phyloP scores from a whole-genome alignment of 2,797 vertebrate genomes.

The Girardinus metallicus region DNA sequence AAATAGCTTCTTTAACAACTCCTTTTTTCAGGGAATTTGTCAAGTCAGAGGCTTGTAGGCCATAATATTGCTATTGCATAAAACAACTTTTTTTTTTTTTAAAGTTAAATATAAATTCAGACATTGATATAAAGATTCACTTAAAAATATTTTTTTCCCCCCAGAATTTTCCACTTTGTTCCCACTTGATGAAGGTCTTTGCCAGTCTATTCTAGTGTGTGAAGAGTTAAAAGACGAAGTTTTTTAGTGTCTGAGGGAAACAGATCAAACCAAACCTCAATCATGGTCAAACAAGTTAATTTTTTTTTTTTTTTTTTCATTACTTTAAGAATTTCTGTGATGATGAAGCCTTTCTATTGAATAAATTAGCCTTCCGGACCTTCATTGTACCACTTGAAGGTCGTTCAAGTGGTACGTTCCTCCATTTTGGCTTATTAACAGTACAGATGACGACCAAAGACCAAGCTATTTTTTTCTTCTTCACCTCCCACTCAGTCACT shows the following conservation, averaged over 20 bases:
- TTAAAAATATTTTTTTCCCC: too few relatives aligned
- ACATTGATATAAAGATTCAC: too few relatives aligned
- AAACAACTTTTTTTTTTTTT: too few relatives aligned
- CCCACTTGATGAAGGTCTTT: neutral
- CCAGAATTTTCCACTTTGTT: neutral
- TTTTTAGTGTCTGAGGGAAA: neutral
- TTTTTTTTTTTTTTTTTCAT: slow-evolving; percentile 24
- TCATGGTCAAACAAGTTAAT: neutral
- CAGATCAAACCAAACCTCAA: neutral
- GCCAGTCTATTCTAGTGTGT: neutral
- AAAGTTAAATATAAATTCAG: too few relatives aligned
- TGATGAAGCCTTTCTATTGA: slow-evolving; percentile 57
- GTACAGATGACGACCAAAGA: slow-evolving; percentile 57
- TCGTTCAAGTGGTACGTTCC: slow-evolving; percentile 61
- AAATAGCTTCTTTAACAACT: neutral
- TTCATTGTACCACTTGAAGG: slow-evolving; percentile 65
- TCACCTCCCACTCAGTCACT: slow-evolving; percentile 55
- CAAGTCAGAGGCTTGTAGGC: too few relatives aligned
- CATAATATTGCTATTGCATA: too few relatives aligned
- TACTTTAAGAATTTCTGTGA: slow-evolving; percentile 54
- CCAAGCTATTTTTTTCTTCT: slow-evolving; percentile 57
- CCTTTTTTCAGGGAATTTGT: too few relatives aligned
- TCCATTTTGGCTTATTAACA: slow-evolving; percentile 67
- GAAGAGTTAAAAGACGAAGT: neutral
- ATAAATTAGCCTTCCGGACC: slow-evolving; percentile 63